Evolutionary conservation across 2,888 invertebrate species (phyloP), one percentile per base, ranked within the genome.

Genomic region (Octodonta nipae): DNA sequence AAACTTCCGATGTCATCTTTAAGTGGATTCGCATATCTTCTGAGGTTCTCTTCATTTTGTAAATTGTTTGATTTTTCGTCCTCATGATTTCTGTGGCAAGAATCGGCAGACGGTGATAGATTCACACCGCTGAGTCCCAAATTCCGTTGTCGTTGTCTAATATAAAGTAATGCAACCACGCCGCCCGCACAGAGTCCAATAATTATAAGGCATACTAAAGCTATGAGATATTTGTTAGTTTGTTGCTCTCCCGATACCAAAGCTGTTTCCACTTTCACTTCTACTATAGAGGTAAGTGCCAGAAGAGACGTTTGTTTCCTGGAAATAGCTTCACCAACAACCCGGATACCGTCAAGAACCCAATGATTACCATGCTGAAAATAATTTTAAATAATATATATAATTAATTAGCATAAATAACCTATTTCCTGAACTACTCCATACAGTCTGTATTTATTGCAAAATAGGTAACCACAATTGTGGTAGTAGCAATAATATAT

Each of bases 31-130:
- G 61, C 58, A 38, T 60, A 61, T 32, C 47, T 43, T 32, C 87
- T 71, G 36, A 89, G 66, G 56, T 87, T 88, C 61, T 89, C 88
- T 56, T 87, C 86, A 59, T 87, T 88, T 62, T 89, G 88, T 36
- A 86, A 63, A 60, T 89, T 89, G 60, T 89, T 89, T 3, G 87
- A 83, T 58, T 87, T 87, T 54, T 87, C 86, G 54, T 86, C 85
- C 54, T 84, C 82, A 52, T 79, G 75, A 50, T 74, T 71, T 44
- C 72, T 61, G 43, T 71, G 74, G 58, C 72, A 72, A 36, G 66
- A 71, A 52, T 71, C 77, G 36, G 66, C 58, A 10, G 64, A 68
- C 20, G 60, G 71, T 26, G 68, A 71, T 50, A 64, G 60, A 54
- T 61, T 67, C 34, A 68, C 60, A 28, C 70, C 66, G 43, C 68